Evolutionary conservation across 2,113 vertebrate genomes (phyloP).

Genomic region (Catharus bicknelli): DNA sequence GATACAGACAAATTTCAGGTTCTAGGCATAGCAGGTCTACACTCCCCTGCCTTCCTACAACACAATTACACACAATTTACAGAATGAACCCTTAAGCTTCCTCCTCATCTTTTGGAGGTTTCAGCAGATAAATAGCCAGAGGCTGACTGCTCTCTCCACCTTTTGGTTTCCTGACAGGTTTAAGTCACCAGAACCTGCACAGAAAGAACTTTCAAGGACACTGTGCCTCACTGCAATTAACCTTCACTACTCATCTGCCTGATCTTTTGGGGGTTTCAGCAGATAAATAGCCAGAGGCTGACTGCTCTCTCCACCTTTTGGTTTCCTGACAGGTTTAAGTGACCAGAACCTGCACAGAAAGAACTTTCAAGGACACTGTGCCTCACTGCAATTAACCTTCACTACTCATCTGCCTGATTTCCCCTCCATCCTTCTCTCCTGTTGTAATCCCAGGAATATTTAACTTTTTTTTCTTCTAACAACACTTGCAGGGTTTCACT

Average conservation of each 20-base stretch:
- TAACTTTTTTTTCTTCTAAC: neutral
- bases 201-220: neutral
- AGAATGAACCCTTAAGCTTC: neutral
- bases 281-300: neutral
- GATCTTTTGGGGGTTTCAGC: neutral
- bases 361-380: neutral
- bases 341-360: neutral
- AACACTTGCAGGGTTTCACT: neutral
- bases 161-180: neutral
- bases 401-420: neutral
- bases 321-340: neutral
- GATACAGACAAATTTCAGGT: neutral
- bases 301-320: neutral
- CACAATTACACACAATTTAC: neutral
- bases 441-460: neutral
- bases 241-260: neutral
- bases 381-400: neutral
- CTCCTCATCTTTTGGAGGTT: neutral
- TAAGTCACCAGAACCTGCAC: neutral
- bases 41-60: neutral
- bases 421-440: neutral
- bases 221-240: neutral
- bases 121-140: neutral
- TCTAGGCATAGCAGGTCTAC: neutral
- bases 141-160: neutral